Base-by-base conservation (phyloP, 1,140 invertebrate genomes). In the Drosophila equinoxialis region DNA sequence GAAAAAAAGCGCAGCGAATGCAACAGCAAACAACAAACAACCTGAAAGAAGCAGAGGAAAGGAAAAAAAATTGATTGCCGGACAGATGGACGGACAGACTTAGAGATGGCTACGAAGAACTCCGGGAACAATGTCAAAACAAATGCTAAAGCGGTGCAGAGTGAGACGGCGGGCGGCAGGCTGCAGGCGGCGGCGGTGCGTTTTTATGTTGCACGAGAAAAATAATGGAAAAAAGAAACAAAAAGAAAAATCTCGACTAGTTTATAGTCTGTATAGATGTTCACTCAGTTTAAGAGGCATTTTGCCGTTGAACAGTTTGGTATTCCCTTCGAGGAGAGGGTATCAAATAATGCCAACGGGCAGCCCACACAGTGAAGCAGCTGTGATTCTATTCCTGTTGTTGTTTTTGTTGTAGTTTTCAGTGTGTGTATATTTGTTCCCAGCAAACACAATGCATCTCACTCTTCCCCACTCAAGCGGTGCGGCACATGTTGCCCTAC, bases 41-140 rank as follows among this genome's bases (percentile, higher is more conserved):
- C 42, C 59, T 51, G 17, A 48, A 5, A 51, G 17, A 51, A 51
- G 17, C 14, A 17, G 8, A 51, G 17, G 45, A 10, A 17, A 17
- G 17, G 10, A 69, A 35, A 57, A 30, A 72, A 71, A 72, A 72
- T 64, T 67, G 71, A 75, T 75, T 75, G 64, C 48, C 23, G 14
- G 57, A 55, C 71, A 57, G 55, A 74, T 3, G 35, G 37, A 39
- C 11, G 14, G 57, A 45, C 63, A 57, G 55, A 74, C 6, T 30
- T 30, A 37, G 60, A 60, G 45, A 51, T 51, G 45, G 45, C 37
- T 39, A 39, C 45, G 45, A 51, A 51, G 45, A 51, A 23, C 45
- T 51, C 14, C 45, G 45, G 45, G 58, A 75, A 62, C 73, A 75
- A 75, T 75, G 71, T 68, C 71, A 75, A 75, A 75, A 68, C 73